Percentiles rank a stretch among this genome's conserved stretches.
Evolutionary conservation across 2,888 invertebrate genomes (phyloP).

Genomic region (Gymnoscelis rufifasciata): DNA sequence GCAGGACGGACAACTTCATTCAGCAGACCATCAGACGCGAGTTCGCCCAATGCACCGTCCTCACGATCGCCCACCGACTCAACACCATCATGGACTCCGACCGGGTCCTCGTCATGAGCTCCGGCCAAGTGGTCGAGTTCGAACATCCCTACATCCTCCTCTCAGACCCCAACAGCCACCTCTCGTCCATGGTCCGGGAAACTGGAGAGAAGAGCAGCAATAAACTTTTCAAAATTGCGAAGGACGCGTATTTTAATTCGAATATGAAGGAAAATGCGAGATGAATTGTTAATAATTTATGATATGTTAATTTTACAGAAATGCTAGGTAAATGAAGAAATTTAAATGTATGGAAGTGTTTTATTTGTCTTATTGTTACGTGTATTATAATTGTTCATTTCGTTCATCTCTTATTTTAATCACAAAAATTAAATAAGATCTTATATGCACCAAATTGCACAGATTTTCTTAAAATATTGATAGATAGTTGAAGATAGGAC

Average conservation of each 20-base stretch:
- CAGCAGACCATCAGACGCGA: slow-evolving; percentile 89
- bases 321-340: too few species aligned
- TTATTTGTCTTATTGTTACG: too few species aligned
- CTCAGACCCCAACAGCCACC: slow-evolving; percentile 71
- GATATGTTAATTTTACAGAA: neutral
- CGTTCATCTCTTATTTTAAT: too few species aligned
- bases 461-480: too few species aligned
- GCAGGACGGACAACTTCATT: slow-evolving; percentile 87
- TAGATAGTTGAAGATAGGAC: too few species aligned
- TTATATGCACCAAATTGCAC: too few species aligned
- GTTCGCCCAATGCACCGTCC: slow-evolving; percentile 89
- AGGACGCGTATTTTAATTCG: slow-evolving; percentile 59
- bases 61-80: slow-evolving; percentile 94
- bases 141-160: slow-evolving; percentile 81
- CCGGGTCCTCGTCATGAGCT: slow-evolving; percentile 84
- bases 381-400: too few species aligned
- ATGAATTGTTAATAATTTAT: slow-evolving; percentile 29
- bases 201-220: slow-evolving; percentile 78
- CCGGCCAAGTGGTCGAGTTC: slow-evolving; percentile 81
- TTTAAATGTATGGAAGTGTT: too few species aligned
- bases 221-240: slow-evolving; percentile 68
- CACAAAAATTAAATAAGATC: too few species aligned
- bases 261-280: slow-evolving; percentile 54
- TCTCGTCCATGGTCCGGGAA: slow-evolving; percentile 79
- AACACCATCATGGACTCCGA: slow-evolving; percentile 96